Conservation (phyloP, 2,888 invertebrate genomes). For the Parnassius mnemosyne region DNA sequence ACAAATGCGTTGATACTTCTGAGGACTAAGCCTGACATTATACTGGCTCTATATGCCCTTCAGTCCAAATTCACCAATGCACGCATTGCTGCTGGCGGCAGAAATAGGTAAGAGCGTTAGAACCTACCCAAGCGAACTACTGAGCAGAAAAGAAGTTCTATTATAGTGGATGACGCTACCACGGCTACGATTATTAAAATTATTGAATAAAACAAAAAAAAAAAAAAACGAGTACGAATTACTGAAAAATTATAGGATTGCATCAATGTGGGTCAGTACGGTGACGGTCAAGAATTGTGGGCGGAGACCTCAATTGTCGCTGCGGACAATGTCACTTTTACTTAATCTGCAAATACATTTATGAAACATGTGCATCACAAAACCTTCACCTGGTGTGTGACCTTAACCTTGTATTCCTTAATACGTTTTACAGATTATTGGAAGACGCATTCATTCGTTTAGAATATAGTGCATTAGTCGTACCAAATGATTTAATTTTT, state of each 20-base stretch:
- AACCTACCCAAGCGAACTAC: too few relatives aligned
- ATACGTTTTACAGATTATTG: conserved; percentile 1
- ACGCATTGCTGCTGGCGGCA: too few relatives aligned
- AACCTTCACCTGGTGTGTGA: conserved; percentile 12
- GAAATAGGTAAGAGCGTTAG: too few relatives aligned
- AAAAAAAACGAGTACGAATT: neutral
- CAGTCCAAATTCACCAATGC: too few relatives aligned
- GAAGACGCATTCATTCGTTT: neutral
- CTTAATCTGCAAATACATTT: neutral
- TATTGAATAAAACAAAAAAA: neutral
- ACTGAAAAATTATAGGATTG: conserved; percentile 5
- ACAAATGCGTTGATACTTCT: too few relatives aligned
- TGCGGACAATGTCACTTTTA: conserved; percentile 12
- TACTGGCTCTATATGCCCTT: too few relatives aligned
- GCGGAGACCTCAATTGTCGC: conserved; percentile 20
- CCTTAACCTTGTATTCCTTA: conserved; percentile 12
- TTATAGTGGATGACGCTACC: too few relatives aligned
- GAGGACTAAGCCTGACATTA: too few relatives aligned
- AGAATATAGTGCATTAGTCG: too few relatives aligned
- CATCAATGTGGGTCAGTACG: conserved; percentile 22
- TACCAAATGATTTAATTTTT: too few relatives aligned
- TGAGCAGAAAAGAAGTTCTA: too few relatives aligned
- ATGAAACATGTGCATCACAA: conserved; percentile 6
- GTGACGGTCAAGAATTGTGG: conserved; percentile 19
- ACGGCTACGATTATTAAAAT: too few relatives aligned